Evolutionary conservation across 1,140 invertebrate genomes (phyloP).

Genomic region (Cecropterus lyciades): DNA sequence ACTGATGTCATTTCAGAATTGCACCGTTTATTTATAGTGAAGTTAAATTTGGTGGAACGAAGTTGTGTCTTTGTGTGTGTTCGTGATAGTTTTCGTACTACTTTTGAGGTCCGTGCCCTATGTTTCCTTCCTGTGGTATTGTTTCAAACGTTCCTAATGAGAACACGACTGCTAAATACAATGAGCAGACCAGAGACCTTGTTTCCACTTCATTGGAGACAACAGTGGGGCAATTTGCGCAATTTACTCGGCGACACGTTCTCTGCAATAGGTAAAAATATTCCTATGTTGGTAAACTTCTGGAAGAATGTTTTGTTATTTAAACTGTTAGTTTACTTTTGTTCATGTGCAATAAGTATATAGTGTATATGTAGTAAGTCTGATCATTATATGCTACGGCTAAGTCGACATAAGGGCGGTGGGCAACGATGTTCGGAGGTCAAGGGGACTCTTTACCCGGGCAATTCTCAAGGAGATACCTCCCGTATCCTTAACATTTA

Average conservation of each 20-base stretch:
- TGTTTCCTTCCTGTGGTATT: constrained; percentile 82
- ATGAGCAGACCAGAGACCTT: constrained; percentile 75
- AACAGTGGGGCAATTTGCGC: constrained; percentile 74
- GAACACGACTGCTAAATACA: constrained; percentile 74
- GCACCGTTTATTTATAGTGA: constrained; percentile 79
- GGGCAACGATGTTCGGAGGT: too few relatives aligned
- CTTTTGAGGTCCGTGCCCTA: constrained; percentile 57
- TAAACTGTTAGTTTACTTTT: too few relatives aligned
- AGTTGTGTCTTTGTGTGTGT: constrained; percentile 59
- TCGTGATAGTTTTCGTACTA: constrained; percentile 72
- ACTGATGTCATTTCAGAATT: constrained; percentile 74
- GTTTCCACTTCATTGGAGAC: constrained; percentile 77
- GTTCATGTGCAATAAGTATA: too few relatives aligned
- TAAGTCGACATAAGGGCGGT: too few relatives aligned
- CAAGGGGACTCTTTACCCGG: too few relatives aligned
- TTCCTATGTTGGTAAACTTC: not conserved
- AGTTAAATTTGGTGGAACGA: constrained; percentile 77
- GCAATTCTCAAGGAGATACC: too few relatives aligned
- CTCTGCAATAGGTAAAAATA: constrained; percentile 52
- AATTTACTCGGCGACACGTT: constrained; percentile 71
- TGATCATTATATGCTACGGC: too few relatives aligned
- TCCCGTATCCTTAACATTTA: too few relatives aligned
- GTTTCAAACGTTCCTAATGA: constrained; percentile 78
- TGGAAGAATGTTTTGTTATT: not conserved
- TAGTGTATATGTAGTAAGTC: too few relatives aligned